phyloP scores from a whole-genome alignment of 2,888 invertebrate species.

The Dastarcus helophoroides region DNA sequence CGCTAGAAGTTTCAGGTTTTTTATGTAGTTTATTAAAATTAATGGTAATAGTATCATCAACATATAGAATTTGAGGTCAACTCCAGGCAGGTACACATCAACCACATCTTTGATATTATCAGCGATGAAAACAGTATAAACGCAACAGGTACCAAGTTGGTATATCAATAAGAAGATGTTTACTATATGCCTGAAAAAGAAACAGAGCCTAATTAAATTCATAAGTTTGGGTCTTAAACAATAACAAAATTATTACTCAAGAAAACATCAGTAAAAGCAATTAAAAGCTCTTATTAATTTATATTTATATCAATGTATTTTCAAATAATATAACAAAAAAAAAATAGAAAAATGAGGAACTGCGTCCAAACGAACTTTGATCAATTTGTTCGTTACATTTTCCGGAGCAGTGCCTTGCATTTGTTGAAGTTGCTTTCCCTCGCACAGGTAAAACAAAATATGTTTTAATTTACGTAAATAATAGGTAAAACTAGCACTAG shows the following conservation, averaged over 20 bases:
- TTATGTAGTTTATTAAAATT: conserved; percentile 58
- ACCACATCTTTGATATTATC: conserved; percentile 66
- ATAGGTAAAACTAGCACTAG: no score
- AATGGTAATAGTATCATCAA: conserved; percentile 59
- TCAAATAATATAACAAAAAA: no score
- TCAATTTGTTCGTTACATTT: no score
- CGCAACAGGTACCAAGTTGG: conserved; percentile 92
- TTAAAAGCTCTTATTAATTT: no score
- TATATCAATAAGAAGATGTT: conserved; percentile 72
- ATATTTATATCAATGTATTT: no score
- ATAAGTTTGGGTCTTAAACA: background rate
- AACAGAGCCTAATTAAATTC: background rate
- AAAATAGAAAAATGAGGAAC: no score
- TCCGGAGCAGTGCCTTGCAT: no score
- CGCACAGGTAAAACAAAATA: no score
- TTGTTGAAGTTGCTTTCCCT: no score
- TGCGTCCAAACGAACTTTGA: no score
- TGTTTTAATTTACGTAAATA: no score
- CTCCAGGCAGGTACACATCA: conserved; percentile 39
- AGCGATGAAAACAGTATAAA: conserved; percentile 90
- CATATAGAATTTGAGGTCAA: conserved; percentile 57
- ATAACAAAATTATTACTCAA: conserved; percentile 8
- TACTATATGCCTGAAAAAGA: conserved; percentile 50
- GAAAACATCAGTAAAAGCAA: conserved; percentile 3
- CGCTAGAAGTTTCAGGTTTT: conserved; percentile 67